These are phyloP conservation scores for Elysia chlorotica DNA, from an alignment of 1,140 invertebrate genomes.

Conservation along the genomic window DNA sequence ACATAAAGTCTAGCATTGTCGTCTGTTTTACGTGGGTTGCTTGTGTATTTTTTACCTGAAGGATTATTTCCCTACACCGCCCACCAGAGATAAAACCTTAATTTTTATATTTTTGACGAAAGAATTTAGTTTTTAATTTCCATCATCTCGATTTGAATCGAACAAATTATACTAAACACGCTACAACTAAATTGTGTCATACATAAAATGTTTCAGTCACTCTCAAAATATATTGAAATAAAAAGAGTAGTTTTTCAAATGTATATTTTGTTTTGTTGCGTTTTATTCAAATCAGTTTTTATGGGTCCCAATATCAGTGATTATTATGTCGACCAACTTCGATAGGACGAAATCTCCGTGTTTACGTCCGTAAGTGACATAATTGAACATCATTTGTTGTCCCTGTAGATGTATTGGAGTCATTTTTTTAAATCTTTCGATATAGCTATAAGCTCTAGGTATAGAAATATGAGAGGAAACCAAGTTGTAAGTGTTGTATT, in stretches of 20 bases:
- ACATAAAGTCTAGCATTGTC: too few species aligned
- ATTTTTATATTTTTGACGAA: neutral
- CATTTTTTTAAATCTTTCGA: neutral
- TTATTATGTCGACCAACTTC: slow-evolving; percentile 10
- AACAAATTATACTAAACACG: neutral
- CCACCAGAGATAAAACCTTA: neutral
- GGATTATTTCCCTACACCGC: neutral
- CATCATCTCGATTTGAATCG: neutral
- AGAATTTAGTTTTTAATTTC: neutral
- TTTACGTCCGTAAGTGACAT: neutral
- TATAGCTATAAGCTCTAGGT: neutral
- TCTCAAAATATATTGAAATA: neutral
- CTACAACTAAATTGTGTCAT: neutral
- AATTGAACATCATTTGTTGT: neutral
- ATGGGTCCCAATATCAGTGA: neutral
- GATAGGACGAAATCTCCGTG: neutral
- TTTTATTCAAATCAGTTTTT: neutral
- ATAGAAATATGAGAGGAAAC: neutral
- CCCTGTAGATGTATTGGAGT: neutral
- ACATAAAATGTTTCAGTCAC: neutral
- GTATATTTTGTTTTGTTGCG: slow-evolving; percentile 6
- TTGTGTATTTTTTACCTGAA: too few species aligned
- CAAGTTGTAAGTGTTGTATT: too few species aligned
- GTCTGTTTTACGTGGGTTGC: too few species aligned
- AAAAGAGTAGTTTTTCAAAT: neutral